Conservation (phyloP, 2,888 invertebrate species). For the Dendrolimus pini region DNA sequence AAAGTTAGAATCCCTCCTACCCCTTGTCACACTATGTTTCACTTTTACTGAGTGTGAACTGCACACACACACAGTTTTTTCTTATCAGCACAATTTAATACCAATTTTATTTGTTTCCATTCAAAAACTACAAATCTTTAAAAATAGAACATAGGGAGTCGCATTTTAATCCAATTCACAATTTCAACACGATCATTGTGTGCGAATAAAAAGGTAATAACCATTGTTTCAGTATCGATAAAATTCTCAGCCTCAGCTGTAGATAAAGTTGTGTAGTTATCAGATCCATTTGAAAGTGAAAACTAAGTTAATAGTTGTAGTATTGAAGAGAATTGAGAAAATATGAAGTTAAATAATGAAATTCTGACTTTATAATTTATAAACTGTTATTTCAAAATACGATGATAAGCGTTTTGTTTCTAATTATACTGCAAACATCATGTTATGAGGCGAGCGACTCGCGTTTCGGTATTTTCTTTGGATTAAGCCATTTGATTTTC, state of each 20-base stretch:
- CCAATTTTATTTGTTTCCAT: neutral
- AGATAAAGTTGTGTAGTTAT: neutral
- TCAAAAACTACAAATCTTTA: neutral
- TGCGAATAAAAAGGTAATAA: slow-evolving; percentile 15
- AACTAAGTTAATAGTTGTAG: too few species aligned
- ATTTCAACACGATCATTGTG: slow-evolving; percentile 49
- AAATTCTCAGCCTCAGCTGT: neutral
- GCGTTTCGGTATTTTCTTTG: neutral
- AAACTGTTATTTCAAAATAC: neutral
- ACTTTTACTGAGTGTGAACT: too few species aligned
- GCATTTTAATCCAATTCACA: slow-evolving; percentile 22
- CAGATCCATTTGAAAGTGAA: neutral
- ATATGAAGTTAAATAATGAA: neutral
- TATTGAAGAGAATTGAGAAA: neutral
- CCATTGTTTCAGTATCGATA: slow-evolving; percentile 13
- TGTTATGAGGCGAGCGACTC: neutral
- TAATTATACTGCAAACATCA: neutral
- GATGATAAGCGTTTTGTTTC: neutral
- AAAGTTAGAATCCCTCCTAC: too few species aligned
- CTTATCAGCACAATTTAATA: too few species aligned
- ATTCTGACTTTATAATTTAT: neutral
- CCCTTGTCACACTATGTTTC: too few species aligned
- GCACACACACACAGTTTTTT: too few species aligned
- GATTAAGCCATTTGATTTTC: slow-evolving; percentile 5
- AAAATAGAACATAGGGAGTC: neutral